Conservation (phyloP, 2,888 invertebrate genomes). For the Cataglyphis rosenhaueri region DNA sequence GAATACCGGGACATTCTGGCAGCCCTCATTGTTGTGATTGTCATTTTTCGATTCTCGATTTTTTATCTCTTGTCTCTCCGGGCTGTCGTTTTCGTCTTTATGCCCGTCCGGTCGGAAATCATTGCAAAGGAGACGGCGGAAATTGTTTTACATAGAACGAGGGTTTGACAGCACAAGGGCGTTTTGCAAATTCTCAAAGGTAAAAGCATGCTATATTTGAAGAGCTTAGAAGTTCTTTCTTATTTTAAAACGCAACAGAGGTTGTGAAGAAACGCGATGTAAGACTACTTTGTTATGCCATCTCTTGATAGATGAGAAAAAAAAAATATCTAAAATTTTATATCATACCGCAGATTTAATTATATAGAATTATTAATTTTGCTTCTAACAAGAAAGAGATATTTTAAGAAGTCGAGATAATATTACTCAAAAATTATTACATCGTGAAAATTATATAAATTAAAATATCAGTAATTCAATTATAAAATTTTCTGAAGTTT, state of each 20-base stretch:
- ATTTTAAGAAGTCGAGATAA: not conserved
- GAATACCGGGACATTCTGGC: slow-evolving; percentile 71
- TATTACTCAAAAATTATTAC: not conserved
- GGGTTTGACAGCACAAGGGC: not conserved
- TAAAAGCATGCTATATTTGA: not conserved
- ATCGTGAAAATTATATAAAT: not conserved
- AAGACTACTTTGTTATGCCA: not conserved
- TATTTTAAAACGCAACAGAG: not conserved
- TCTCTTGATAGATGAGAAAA: not conserved
- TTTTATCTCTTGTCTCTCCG: not conserved
- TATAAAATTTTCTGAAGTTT: not conserved
- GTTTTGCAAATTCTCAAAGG: not conserved
- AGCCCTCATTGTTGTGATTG: slow-evolving; percentile 47
- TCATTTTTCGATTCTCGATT: slow-evolving; percentile 65
- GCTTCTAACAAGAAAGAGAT: not conserved
- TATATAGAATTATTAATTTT: slow-evolving; percentile 24
- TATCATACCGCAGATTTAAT: not conserved
- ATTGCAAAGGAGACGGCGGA: slow-evolving; percentile 6
- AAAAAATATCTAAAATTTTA: slow-evolving; percentile 8
- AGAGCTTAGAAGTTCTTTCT: slow-evolving; percentile 5
- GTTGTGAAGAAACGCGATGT: not conserved
- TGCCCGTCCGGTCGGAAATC: slow-evolving; percentile 11
- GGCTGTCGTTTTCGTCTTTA: not conserved
- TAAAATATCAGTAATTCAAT: slow-evolving; percentile 4
- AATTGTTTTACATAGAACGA: slow-evolving; percentile 29